Base-by-base conservation (phyloP, 2,113 vertebrate genomes). In the Meles meles region DNA sequence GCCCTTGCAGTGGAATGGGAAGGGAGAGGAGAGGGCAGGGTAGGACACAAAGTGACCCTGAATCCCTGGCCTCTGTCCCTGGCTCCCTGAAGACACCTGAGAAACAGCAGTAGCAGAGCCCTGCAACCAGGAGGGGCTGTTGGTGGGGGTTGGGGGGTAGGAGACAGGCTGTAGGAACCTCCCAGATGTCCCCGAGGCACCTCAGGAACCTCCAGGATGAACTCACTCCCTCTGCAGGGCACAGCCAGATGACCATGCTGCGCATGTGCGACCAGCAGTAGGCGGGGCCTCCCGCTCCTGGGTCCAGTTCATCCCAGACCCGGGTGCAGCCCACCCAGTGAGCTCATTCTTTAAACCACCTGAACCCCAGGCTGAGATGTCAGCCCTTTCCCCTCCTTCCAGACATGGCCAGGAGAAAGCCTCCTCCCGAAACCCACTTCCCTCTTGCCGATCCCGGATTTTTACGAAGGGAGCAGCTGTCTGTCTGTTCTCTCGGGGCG, bases 141-240 rank as follows among this genome's bases (percentile, higher is more conserved):
- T 52, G 29, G 0, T 57, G 12, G 31, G 9, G 34, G 8, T 2
- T 2, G 9, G 27, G 8, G 9, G 4, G 0, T 18, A 18, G 49
- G 52, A 9, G 23, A 37, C 61, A 47, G 49, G 25, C n/a, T 67
- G 12, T 42, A 1, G 57, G 63, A 49, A 31, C 14, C 27, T 31
- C 25, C 61, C 88, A 2, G 49, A 37, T 1, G 1, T n/a, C 14
- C 39, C 27, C 65, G 31, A 6, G 0, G 3, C 7, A 42, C 42
- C 85, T 67, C 31, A 49, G 87, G 52, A 42, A 12, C 47, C 9
- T 5, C 8, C 1, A 2, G 0, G 34, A 61, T 1, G 17, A 25
- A 0, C 57, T 37, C n/a, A 23, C 47, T 57, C 39, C 13, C 11
- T 61, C 25, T 20, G 6, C 23, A 2, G 14, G 1, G 42, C 69